Evolutionary conservation across 2,113 vertebrate species (phyloP).

Genomic region (Amblyornis subalaris): DNA sequence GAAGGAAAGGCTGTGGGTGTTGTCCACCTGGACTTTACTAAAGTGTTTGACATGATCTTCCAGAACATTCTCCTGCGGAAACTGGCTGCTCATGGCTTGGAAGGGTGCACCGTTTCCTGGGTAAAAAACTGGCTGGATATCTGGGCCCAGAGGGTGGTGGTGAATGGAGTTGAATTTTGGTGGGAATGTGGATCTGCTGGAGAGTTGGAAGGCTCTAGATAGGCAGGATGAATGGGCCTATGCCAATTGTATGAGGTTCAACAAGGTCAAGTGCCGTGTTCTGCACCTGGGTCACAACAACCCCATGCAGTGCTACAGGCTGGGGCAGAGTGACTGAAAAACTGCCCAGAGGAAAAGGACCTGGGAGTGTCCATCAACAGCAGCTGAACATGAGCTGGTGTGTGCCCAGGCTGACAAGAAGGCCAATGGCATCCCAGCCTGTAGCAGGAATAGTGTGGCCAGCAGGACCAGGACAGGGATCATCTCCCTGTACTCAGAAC

Average conservation of each 20-base stretch:
- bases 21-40: background rate
- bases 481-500: background rate
- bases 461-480: background rate
- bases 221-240: background rate
- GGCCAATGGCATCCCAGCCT: background rate
- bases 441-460: background rate
- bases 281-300: background rate
- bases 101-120: rapidly evolving
- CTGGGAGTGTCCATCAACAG: background rate
- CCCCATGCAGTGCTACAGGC: rapidly evolving
- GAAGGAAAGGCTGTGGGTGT: background rate
- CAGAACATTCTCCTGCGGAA: background rate
- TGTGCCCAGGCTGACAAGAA: background rate
- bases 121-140: background rate
- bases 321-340: background rate
- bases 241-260: too few relatives aligned
- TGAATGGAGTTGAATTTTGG: background rate
- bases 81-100: background rate
- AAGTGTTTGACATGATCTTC: background rate
- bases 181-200: background rate
- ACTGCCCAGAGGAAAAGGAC: background rate
- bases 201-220: background rate
- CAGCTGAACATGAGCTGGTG: background rate
- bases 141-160: background rate
- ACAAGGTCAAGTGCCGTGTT: too few relatives aligned